Percentiles rank a stretch among this genome's conserved stretches.
phyloP scores from a whole-genome alignment of 2,797 vertebrate genomes.

The Arremon aurantiirostris region DNA sequence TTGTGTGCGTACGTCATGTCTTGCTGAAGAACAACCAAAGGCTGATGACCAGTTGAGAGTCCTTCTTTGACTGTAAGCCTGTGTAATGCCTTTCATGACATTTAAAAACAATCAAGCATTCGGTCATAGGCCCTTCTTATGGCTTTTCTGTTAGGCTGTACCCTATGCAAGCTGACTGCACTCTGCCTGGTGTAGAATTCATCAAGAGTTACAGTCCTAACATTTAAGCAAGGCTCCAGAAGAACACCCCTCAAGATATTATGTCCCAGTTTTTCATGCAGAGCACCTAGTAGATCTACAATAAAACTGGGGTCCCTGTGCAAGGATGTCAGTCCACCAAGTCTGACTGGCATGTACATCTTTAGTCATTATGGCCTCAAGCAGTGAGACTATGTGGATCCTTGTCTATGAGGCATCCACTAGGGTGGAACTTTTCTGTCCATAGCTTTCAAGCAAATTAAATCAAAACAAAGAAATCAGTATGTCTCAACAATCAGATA shows the following conservation, averaged over 20 bases:
- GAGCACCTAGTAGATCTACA: neutral
- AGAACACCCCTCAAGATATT: neutral
- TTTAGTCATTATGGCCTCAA: neutral
- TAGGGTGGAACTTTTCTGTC: neutral
- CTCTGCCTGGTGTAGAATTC: neutral
- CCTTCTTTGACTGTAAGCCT: neutral
- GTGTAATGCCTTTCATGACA: neutral
- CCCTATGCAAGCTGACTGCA: neutral
- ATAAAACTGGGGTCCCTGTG: neutral
- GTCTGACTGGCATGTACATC: neutral
- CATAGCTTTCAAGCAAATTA: neutral
- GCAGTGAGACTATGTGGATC: rapidly evolving
- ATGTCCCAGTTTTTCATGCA: neutral
- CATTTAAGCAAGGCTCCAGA: neutral
- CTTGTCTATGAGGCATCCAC: neutral
- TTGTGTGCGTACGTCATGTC: neutral
- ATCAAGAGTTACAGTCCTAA: neutral
- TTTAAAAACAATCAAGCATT: neutral
- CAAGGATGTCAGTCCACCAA: neutral
- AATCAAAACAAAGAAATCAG: neutral
- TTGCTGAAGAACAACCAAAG: neutral
- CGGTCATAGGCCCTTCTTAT: neutral
- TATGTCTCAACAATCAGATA: neutral
- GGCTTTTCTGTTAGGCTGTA: neutral
- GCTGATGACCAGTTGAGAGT: neutral